phyloP scores from a whole-genome alignment of 2,797 vertebrate species.

The Myotis findleyi region DNA sequence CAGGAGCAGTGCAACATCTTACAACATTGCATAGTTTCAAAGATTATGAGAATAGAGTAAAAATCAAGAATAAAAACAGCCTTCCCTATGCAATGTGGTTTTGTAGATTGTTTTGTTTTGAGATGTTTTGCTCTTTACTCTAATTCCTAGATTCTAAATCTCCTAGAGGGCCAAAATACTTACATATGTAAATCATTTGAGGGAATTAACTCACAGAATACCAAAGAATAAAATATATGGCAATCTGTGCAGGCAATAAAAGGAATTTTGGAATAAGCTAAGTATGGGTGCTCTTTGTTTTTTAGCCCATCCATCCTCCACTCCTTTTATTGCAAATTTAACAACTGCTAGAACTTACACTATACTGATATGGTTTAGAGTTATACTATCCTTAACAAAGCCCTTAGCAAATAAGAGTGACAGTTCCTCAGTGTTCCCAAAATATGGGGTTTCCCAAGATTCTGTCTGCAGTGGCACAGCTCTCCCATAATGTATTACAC shows the following conservation, averaged over 20 bases:
- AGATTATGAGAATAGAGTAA: background rate
- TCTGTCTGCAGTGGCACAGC: background rate
- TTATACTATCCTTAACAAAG: background rate
- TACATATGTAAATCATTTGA: background rate
- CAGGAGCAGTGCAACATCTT: background rate
- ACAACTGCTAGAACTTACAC: background rate
- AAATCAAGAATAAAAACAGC: background rate
- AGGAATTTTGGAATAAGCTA: background rate
- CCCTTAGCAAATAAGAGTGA: background rate
- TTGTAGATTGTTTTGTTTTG: background rate
- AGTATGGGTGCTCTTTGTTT: background rate
- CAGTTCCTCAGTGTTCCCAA: background rate
- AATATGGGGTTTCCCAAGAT: background rate
- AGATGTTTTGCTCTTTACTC: background rate
- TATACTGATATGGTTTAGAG: background rate
- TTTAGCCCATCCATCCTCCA: background rate
- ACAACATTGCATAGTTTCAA: background rate
- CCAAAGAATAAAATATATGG: background rate
- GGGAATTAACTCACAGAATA: background rate
- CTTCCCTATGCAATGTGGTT: background rate
- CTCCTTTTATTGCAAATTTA: background rate
- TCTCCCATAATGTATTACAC: background rate
- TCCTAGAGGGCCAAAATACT: background rate
- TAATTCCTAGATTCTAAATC: background rate
- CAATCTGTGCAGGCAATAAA: background rate